Percentiles rank a stretch among this genome's conserved stretches.
These are phyloP conservation scores for Sardinella longiceps DNA, from an alignment of 2,797 vertebrate species.

Conservation along the genomic window DNA sequence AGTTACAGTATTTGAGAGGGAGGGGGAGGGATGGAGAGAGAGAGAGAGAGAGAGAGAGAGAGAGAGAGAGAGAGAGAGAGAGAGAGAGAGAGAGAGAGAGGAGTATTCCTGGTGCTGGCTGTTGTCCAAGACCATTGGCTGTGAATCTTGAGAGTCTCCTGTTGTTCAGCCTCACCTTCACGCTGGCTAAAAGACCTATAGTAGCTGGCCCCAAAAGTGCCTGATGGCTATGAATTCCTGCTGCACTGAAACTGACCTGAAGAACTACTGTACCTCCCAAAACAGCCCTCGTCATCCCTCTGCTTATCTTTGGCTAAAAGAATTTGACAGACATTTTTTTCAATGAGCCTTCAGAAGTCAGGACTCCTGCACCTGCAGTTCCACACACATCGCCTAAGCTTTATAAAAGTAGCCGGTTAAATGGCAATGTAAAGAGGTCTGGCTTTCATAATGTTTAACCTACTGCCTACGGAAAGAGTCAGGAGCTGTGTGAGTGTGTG, in stretches of 20 bases:
- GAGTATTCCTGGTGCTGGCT: slow-evolving; percentile 70
- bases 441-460: slow-evolving; percentile 8
- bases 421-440: background rate
- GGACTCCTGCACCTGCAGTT: background rate
- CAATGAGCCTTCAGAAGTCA: slow-evolving; percentile 1
- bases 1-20: slow-evolving; percentile 37
- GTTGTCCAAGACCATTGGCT: slow-evolving; percentile 74
- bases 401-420: background rate
- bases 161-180: slow-evolving; percentile 64
- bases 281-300: background rate
- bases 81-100: slow-evolving; percentile 25
- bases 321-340: background rate
- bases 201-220: slow-evolving; percentile 42
- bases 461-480: background rate
- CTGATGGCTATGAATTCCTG: slow-evolving; percentile 29
- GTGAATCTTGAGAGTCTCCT: slow-evolving; percentile 66
- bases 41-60: slow-evolving; percentile 48
- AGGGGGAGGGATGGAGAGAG: too few species aligned
- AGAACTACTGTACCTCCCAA: background rate
- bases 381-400: background rate
- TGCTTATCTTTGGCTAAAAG: background rate
- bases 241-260: slow-evolving; percentile 33
- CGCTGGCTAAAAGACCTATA: slow-evolving; percentile 54
- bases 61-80: slow-evolving; percentile 40
- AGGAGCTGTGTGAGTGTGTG: background rate